phyloP scores from a whole-genome alignment of 2,797 vertebrate genomes.

The Adelosebastes latens region DNA sequence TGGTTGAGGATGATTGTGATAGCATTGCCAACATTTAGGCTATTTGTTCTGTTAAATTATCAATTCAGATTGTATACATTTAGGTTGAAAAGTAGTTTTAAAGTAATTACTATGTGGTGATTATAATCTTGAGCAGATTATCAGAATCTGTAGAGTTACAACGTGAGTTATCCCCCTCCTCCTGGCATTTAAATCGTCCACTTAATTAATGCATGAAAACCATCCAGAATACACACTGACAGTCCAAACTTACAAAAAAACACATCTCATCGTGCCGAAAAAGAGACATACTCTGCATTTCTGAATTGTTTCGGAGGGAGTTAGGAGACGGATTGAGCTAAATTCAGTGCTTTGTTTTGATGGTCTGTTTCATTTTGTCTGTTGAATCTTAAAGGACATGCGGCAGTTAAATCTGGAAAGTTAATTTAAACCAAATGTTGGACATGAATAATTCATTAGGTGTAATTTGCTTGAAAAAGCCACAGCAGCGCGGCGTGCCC shows the following conservation, averaged over 20 bases:
- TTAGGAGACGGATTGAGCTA: not conserved
- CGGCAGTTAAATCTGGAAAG: conserved; percentile 24
- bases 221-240: not conserved
- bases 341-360: conserved; percentile 50
- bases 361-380: conserved; percentile 63
- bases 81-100: not conserved
- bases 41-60: too few species aligned
- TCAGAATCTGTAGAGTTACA: not conserved
- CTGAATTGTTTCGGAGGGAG: conserved; percentile 1
- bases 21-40: not conserved
- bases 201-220: not conserved
- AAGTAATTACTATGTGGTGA: not conserved
- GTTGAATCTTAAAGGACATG: conserved; percentile 20
- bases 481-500: conserved; percentile 17
- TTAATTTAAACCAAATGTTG: conserved; percentile 66
- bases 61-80: not conserved
- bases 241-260: not conserved
- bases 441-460: conserved; percentile 60
- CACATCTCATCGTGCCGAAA: not conserved
- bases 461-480: conserved; percentile 55
- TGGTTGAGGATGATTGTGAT: not conserved
- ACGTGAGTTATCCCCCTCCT: not conserved
- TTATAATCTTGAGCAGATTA: not conserved
- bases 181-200: not conserved
- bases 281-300: not conserved